Conservation (phyloP, 2,113 vertebrate species). For the Mustela lutreola region DNA sequence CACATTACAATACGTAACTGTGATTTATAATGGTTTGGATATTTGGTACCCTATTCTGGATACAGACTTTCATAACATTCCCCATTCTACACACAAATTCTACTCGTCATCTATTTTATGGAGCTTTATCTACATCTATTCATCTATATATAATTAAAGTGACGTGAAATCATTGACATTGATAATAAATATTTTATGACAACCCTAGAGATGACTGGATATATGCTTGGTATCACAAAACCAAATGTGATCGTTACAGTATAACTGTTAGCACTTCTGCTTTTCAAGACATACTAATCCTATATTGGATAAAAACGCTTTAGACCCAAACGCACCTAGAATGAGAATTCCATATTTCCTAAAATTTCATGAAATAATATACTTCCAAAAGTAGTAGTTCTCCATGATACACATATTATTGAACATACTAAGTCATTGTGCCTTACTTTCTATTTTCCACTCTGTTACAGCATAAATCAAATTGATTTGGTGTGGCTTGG, state of each 20-base stretch:
- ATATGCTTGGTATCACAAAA: not conserved
- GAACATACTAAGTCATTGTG: constrained; percentile 65
- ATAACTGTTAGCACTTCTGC: constrained; percentile 23
- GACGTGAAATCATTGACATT: constrained; percentile 45
- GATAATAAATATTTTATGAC: constrained; percentile 11
- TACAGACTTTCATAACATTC: not conserved
- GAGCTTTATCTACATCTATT: not conserved
- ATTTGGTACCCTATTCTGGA: not conserved
- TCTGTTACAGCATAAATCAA: constrained; percentile 65
- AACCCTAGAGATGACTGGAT: not conserved
- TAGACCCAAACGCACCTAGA: not conserved
- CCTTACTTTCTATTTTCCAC: constrained; percentile 44
- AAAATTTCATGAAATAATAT: constrained; percentile 47
- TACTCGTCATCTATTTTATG: not conserved
- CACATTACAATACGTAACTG: not conserved
- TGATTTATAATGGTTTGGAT: constrained; percentile 34
- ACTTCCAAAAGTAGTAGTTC: constrained; percentile 53
- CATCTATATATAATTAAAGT: not conserved
- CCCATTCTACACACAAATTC: not conserved
- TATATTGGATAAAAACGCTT: constrained; percentile 34
- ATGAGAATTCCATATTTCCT: constrained; percentile 38
- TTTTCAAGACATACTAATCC: constrained; percentile 58
- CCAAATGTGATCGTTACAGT: not conserved
- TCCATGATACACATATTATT: constrained; percentile 24
- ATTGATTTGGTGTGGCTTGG: constrained; percentile 60